Evolutionary conservation across 2,113 vertebrate genomes (phyloP).

Genomic region (Platichthys stellatus): DNA sequence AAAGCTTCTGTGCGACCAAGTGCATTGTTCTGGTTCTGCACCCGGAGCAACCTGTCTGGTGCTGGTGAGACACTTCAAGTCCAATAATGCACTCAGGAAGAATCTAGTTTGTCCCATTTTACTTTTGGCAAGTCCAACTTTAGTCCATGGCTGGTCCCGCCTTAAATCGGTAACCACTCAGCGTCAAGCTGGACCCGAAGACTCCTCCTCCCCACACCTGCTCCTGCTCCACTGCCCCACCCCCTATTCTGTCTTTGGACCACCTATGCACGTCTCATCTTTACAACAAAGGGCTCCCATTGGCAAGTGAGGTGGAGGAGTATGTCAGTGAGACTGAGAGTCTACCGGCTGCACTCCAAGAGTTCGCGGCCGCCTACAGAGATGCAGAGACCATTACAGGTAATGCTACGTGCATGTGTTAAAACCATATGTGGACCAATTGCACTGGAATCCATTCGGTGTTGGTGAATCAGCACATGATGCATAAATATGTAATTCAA

Average conservation of each 20-base stretch:
- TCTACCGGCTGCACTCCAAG: constrained; percentile 58
- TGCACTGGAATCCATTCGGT: constrained; percentile 33
- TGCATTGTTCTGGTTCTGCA: constrained; percentile 5
- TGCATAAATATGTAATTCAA: constrained; percentile 26
- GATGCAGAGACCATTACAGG: constrained; percentile 99
- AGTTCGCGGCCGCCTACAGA: constrained; percentile 82
- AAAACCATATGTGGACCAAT: constrained; percentile 1
- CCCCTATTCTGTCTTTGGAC: constrained; percentile 72
- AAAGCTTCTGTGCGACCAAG: neutral
- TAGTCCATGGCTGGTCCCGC: constrained; percentile 86
- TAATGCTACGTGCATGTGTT: constrained; percentile 68
- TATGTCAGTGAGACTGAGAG: constrained; percentile 87
- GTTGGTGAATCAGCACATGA: constrained; percentile 3
- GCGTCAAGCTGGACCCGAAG: constrained; percentile 94
- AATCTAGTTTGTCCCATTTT: constrained; percentile 27
- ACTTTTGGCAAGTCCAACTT: constrained; percentile 47
- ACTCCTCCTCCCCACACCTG: constrained; percentile 84
- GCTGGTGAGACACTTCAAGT: neutral
- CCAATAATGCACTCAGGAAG: constrained; percentile 15
- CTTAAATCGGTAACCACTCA: constrained; percentile 86
- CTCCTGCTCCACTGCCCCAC: constrained; percentile 83
- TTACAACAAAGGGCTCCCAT: constrained; percentile 75
- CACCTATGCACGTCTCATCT: constrained; percentile 57
- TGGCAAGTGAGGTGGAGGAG: constrained; percentile 82
- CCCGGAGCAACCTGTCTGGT: neutral